phyloP scores from a whole-genome alignment of 2,113 vertebrate species.

The Tupaia tana region DNA sequence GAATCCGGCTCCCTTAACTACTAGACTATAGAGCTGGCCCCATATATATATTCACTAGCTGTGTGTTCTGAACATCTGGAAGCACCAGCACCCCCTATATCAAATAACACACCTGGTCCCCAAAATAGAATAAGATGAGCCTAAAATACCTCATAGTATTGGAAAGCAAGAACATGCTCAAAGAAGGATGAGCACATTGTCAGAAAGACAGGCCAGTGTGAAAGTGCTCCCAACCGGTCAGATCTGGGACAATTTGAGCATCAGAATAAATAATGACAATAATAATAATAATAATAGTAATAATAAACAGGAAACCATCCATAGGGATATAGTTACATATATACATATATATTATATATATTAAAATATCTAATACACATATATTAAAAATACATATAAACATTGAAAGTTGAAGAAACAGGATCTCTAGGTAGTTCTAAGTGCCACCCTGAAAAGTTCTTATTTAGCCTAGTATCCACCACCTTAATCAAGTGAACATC shows the following conservation, averaged over 20 bases:
- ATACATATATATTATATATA: not conserved
- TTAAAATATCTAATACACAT: not conserved
- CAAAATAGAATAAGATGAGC: not conserved
- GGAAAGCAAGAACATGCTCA: not conserved
- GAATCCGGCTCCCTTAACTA: too few relatives aligned
- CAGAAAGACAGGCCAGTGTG: not conserved
- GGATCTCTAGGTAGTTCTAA: not conserved
- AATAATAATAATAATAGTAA: not conserved
- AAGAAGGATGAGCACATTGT: not conserved
- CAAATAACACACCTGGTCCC: not conserved
- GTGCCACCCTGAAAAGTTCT: not conserved
- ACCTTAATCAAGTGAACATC: not conserved
- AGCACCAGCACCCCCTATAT: not conserved
- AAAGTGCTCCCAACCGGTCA: not conserved
- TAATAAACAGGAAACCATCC: not conserved
- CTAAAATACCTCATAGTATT: not conserved
- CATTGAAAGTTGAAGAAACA: not conserved
- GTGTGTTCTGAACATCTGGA: not conserved
- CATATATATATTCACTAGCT: not conserved
- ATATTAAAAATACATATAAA: not conserved
- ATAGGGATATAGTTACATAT: not conserved
- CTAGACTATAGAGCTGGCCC: too few relatives aligned
- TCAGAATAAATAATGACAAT: not conserved
- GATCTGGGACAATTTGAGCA: not conserved
- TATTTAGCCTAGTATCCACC: not conserved